Conservation (phyloP, 2,797 vertebrate genomes). For the Peromyscus eremicus region DNA sequence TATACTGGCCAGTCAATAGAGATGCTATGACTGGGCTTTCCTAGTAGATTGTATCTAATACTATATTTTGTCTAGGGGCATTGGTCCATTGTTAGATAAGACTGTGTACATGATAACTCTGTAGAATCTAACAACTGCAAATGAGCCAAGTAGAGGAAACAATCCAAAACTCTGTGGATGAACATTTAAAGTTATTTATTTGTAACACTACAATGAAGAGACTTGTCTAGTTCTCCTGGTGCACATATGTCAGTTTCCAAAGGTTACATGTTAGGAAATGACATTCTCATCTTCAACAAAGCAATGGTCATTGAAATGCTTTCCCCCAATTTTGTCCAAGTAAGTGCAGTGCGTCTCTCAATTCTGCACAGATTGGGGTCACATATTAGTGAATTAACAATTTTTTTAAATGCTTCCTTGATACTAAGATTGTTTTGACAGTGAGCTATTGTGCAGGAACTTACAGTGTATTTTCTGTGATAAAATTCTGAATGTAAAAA, state of each 20-base stretch:
- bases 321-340: neutral
- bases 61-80: neutral
- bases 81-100: neutral
- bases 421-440: neutral
- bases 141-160: neutral
- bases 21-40: neutral
- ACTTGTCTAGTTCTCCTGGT: neutral
- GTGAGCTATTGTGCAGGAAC: neutral
- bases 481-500: conserved; percentile 32
- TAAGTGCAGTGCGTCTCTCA: neutral
- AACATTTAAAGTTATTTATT: neutral
- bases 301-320: neutral
- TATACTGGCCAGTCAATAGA: neutral
- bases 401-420: neutral
- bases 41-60: neutral
- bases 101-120: neutral
- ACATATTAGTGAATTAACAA: neutral
- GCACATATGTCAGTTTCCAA: neutral
- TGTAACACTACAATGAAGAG: neutral
- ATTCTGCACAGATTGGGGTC: neutral
- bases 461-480: neutral
- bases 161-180: neutral
- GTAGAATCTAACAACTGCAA: neutral
- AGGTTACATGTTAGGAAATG: neutral
- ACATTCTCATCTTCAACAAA: neutral